Percentiles rank a stretch among this genome's conserved stretches.
Evolutionary conservation across 2,888 invertebrate species (phyloP).

Genomic region (Perizoma flavofasciatum): DNA sequence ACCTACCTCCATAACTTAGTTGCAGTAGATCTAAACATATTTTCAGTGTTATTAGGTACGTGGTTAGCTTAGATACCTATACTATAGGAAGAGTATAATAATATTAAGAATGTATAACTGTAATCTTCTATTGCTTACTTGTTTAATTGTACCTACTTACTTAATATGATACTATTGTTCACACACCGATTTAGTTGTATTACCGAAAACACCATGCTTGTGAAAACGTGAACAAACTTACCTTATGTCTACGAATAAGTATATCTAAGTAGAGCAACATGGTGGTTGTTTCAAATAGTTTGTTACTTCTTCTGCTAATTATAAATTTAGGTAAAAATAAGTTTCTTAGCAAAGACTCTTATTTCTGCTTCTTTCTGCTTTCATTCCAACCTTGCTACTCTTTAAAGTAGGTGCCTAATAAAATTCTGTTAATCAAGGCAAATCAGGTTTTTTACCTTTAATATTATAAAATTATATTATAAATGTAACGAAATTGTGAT

Average conservation of each 20-base stretch:
- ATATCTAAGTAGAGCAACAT: too few species aligned
- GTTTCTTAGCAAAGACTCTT: constrained; percentile 14
- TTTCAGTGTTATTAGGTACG: constrained; percentile 32
- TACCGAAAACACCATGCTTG: background rate
- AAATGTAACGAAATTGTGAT: constrained; percentile 13
- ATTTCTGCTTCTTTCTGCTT: too few species aligned
- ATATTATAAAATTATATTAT: background rate
- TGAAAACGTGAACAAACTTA: background rate
- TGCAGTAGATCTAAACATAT: constrained; percentile 7
- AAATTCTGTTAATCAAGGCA: constrained; percentile 12
- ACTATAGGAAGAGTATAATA: too few species aligned
- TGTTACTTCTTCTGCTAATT: constrained; percentile 1
- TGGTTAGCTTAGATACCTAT: constrained; percentile 23
- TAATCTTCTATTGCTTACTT: constrained; percentile 17
- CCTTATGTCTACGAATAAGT: background rate
- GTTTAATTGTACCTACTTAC: background rate
- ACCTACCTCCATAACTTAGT: background rate
- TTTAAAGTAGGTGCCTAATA: constrained; percentile 20
- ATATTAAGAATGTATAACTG: constrained; percentile 20
- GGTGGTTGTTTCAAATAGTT: background rate
- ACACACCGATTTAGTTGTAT: background rate
- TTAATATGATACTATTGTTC: background rate
- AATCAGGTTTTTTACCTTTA: constrained; percentile 13
- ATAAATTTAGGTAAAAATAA: constrained; percentile 1
- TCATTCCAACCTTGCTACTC: constrained; percentile 7